Conservation (phyloP, 2,113 vertebrate species). For the Bubo bubo region DNA sequence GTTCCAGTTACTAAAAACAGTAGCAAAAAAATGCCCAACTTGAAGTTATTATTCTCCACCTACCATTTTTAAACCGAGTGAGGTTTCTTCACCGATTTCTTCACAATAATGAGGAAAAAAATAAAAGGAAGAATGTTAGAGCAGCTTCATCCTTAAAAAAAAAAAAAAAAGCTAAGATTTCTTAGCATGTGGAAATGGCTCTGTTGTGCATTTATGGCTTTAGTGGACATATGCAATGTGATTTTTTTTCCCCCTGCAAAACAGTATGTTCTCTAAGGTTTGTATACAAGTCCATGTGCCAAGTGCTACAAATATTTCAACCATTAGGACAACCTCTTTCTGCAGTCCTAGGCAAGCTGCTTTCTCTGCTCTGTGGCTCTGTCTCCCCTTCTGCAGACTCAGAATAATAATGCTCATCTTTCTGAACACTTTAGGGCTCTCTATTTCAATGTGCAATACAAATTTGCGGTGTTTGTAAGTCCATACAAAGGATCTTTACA, state of each 20-base stretch:
- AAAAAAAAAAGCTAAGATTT: neutral
- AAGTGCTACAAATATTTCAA: constrained; percentile 6
- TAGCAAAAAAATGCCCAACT: neutral
- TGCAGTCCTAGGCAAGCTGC: neutral
- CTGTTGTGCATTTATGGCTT: neutral
- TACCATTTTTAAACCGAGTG: neutral
- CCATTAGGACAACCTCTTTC: neutral
- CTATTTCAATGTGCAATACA: neutral
- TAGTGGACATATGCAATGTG: neutral
- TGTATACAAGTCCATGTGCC: neutral
- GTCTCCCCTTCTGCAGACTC: neutral
- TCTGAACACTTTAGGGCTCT: neutral
- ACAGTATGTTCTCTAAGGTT: neutral
- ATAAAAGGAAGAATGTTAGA: neutral
- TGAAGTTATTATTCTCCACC: neutral
- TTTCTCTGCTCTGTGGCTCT: neutral
- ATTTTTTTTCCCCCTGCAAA: neutral
- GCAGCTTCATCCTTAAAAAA: neutral
- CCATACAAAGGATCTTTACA: neutral
- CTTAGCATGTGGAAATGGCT: neutral
- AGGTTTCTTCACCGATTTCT: neutral
- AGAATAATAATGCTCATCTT: neutral
- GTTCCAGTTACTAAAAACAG: neutral
- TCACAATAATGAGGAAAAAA: neutral
- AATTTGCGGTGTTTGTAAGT: neutral